Evolutionary conservation across 2,797 vertebrate genomes (phyloP), one percentile per base, ranked within the genome.

Genomic region (Alosa sapidissima): DNA sequence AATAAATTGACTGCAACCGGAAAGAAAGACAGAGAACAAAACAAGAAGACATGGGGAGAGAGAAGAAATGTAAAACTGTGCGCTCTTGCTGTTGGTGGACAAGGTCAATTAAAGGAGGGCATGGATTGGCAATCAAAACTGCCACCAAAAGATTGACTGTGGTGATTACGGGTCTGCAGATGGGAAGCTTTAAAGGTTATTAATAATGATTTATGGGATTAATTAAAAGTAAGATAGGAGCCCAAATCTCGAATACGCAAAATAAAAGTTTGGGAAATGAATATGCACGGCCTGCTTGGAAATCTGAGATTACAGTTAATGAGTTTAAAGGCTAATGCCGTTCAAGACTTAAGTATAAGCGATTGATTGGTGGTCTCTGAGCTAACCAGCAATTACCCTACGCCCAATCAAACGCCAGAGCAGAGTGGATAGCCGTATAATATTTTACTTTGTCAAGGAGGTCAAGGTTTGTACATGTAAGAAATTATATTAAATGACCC

Each of bases 201-300:
- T 96, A 96, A 95, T 95, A 95, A 94, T 95, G 95, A 96, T 96
- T 95, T 95, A 95, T 96, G 93, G 93, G 94, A 95, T 94, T 94
- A 94, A 95, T 96, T 95, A 95, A 92, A 92, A 92, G 92, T 94
- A 90, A 92, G 93, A 94, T 92, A 91, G 91, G 89, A 93, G 89
- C 93, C 81, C 83, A 87, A 92, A 92, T 89, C 88, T 93, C 92
- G 93, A 94, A 94, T 93, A 92, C 92, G 91, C 94, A 91, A 92
- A 92, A 92, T 93, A 94, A 78, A 78, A 92, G 90, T 94, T 92
- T 85, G 89, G 90, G 90, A 91, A 89, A 91, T 91, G 86, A 93
- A 92, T 89, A 90, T 90, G 89, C 90, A 89, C 87, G 84, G 86
- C 90, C 90, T 90, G 81, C 86, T 82, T 55, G 87, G 88, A 93